Conservation (phyloP, 1,140 invertebrate genomes). For the Popillia japonica region DNA sequence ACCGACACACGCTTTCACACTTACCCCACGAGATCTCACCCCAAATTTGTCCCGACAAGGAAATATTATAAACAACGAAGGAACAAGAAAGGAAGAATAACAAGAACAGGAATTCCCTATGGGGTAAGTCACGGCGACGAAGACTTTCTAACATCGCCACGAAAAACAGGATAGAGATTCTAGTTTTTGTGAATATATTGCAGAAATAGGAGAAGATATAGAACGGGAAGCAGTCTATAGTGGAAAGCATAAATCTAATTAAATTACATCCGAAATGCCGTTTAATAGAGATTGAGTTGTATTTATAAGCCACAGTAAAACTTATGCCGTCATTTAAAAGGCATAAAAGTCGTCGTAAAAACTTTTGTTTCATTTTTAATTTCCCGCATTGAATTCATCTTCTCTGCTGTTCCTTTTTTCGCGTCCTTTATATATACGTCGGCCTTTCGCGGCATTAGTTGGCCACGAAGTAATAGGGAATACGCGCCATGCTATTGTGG, state of each 20-base stretch:
- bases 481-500: neutral
- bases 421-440: neutral
- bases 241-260: constrained; percentile 28
- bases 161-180: neutral
- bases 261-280: constrained; percentile 33
- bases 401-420: neutral
- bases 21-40: constrained; percentile 47
- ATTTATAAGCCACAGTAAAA: constrained; percentile 35
- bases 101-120: constrained; percentile 6
- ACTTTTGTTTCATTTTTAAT: constrained; percentile 35
- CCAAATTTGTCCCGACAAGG: constrained; percentile 50
- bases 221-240: neutral
- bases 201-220: neutral
- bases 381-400: constrained; percentile 31
- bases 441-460: neutral
- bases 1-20: constrained; percentile 59
- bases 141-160: neutral
- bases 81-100: neutral
- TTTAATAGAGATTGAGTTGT: constrained; percentile 34
- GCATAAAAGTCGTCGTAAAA: constrained; percentile 33
- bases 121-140: neutral
- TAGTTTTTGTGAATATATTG: neutral
- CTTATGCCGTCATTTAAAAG: constrained; percentile 29
- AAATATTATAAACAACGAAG: constrained; percentile 50
- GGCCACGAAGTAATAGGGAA: neutral